A percentile compares a stretch with the other conserved stretches of the same genome.
Conservation (phyloP, 2,113 vertebrate genomes). For the Crotophaga sulcirostris region DNA sequence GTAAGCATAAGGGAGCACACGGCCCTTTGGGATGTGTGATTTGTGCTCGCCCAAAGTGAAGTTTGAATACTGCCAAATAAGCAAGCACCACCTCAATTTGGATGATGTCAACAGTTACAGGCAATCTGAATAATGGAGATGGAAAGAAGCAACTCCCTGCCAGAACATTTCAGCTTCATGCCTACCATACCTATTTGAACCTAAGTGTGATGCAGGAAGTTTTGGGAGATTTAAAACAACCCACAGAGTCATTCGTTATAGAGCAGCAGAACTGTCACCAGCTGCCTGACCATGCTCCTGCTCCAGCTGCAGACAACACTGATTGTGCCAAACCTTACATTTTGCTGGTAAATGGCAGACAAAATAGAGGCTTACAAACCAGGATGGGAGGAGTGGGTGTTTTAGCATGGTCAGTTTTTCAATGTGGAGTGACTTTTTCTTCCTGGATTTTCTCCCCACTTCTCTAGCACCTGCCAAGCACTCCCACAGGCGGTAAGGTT, state of each 20-base stretch:
- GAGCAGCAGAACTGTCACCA: not conserved
- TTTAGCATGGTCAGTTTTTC: not conserved
- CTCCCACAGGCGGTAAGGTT: not conserved
- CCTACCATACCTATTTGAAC: not conserved
- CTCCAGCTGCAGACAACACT: not conserved
- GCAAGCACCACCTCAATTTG: not conserved
- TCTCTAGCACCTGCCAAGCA: not conserved
- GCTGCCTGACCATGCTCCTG: not conserved
- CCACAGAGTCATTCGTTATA: not conserved
- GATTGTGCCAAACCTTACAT: not conserved
- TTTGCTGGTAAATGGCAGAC: not conserved
- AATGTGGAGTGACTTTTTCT: not conserved
- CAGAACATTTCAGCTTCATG: not conserved
- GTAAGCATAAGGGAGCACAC: accelerated
- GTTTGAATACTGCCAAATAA: not conserved
- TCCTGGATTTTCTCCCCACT: not conserved
- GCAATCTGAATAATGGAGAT: not conserved
- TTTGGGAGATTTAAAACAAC: not conserved
- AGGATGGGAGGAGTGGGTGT: accelerated
- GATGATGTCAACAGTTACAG: not conserved
- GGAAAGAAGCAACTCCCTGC: not conserved
- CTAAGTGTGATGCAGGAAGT: not conserved
- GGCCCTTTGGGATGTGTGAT: not conserved
- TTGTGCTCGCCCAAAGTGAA: not conserved
- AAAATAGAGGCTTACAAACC: not conserved